Evolutionary conservation across 2,797 vertebrate genomes (phyloP).

Genomic region (Acestrorhynchus altus): DNA sequence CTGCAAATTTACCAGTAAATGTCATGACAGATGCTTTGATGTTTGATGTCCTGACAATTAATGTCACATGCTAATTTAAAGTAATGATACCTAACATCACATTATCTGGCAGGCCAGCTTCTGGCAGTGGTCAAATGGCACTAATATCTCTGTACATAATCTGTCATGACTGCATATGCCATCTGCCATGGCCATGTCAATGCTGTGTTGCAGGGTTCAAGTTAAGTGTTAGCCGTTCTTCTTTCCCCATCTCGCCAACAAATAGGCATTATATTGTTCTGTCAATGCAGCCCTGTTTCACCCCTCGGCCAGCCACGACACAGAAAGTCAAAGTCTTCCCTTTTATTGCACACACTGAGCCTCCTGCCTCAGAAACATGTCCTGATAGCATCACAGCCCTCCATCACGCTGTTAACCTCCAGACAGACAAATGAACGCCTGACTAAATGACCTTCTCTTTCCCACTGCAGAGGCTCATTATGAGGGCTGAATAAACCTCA

Average conservation of each 20-base stretch:
- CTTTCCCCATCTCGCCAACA: not conserved
- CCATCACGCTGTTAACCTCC: slow-evolving; percentile 72
- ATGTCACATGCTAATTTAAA: too few species aligned
- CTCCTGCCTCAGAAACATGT: slow-evolving; percentile 53
- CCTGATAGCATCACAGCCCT: slow-evolving; percentile 65
- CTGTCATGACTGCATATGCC: too few species aligned
- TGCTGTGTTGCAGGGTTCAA: too few species aligned
- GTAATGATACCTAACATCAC: too few species aligned
- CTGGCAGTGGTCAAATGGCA: too few species aligned
- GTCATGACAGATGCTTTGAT: too few species aligned
- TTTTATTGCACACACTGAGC: slow-evolving; percentile 4
- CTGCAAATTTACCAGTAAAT: too few species aligned
- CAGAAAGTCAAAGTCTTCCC: slow-evolving; percentile 30
- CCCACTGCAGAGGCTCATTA: slow-evolving; percentile 50
- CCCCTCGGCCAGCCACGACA: not conserved
- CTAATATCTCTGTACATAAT: too few species aligned
- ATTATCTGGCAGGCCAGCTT: too few species aligned
- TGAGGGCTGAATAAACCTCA: slow-evolving; percentile 49
- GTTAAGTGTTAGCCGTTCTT: too few species aligned
- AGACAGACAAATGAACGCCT: slow-evolving; percentile 70
- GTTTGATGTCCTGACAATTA: too few species aligned
- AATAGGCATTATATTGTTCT: slow-evolving; percentile 11
- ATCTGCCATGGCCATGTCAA: too few species aligned
- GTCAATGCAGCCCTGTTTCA: not conserved
- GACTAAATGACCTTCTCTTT: slow-evolving; percentile 64